Base-by-base conservation (phyloP, 2,888 invertebrate genomes). In the Polydrusus pterygomalis region DNA sequence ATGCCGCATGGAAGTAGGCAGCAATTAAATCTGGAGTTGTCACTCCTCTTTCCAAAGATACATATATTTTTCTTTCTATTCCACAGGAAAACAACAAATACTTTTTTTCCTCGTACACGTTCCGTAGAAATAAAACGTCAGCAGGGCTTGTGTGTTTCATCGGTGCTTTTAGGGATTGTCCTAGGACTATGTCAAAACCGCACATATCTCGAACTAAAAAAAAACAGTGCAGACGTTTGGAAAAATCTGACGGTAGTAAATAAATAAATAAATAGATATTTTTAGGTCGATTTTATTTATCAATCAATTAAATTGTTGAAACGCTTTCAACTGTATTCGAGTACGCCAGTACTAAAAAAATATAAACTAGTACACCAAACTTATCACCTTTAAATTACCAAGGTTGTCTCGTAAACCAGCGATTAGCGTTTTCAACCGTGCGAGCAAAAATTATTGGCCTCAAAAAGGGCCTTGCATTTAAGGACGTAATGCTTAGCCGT, bases 1-100 rank as follows among this genome's bases (percentile, higher is more conserved):
- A 84, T 30, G 91, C 90, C 6, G 93, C 93, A 82, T 94, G 92
- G 80, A 93, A 93, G 84, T 93, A 94, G 6, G 92, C 92, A 82
- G 91, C 89, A 10, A 95, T 83, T n/a, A 93, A 87, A 79, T 92
- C 91, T 64, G 86, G 86, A 0, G 89, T 83, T 0, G 82, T 84
- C 20, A 90, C 89, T n/a, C 89, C 85, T 62, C 89, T 88, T 74
- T 89, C 89, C 0, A 94, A 84, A 43, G 90, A 84, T 18, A 95
- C 88, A 83, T 90, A 88, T 82, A 94, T 90, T 25, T 83, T 87
- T 75, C 87, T 87, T 5, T 83, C 84, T 49, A 86, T 80, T 11
- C 89, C 79, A 83, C 90, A 87, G 1, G 91, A 88, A 1, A 91
- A 77, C 49, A 93, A 83, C 17, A 93, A 81, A 82, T 92, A 93